Conservation (phyloP, 1,140 invertebrate species). For the Formica selysi region DNA sequence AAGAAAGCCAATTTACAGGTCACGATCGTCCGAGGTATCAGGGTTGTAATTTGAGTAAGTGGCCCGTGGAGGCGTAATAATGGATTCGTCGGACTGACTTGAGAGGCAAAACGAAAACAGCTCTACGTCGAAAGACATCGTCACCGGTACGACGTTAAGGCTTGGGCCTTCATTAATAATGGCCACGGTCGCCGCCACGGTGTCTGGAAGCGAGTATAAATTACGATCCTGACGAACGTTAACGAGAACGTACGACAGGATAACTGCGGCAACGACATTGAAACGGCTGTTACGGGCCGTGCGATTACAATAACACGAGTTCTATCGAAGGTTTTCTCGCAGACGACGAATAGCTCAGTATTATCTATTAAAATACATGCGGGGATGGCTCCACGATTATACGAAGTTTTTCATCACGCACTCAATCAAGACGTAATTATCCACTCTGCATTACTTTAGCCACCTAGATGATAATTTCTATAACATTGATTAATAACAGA, state of each 20-base stretch:
- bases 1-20: constrained; percentile 62
- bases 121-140: constrained; percentile 32
- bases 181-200: constrained; percentile 64
- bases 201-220: constrained; percentile 76
- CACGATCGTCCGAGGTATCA: constrained; percentile 55
- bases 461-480: neutral
- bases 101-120: constrained; percentile 54
- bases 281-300: constrained; percentile 33
- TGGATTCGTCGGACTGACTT: constrained; percentile 50
- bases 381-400: neutral
- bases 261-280: constrained; percentile 31
- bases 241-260: constrained; percentile 65
- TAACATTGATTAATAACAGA: neutral
- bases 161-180: constrained; percentile 78
- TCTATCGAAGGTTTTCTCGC: constrained; percentile 22
- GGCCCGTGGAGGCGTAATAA: constrained; percentile 62
- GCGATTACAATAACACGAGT: constrained; percentile 45
- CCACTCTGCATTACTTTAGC: neutral
- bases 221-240: constrained; percentile 78
- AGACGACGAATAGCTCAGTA: neutral
- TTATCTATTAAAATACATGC: constrained; percentile 1
- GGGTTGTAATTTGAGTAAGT: constrained; percentile 62
- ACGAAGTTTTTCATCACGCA: neutral
- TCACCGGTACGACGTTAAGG: constrained; percentile 66
- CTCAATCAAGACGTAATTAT: neutral